Conservation (phyloP, 2,113 vertebrate species). For the Prionailurus viverrinus region DNA sequence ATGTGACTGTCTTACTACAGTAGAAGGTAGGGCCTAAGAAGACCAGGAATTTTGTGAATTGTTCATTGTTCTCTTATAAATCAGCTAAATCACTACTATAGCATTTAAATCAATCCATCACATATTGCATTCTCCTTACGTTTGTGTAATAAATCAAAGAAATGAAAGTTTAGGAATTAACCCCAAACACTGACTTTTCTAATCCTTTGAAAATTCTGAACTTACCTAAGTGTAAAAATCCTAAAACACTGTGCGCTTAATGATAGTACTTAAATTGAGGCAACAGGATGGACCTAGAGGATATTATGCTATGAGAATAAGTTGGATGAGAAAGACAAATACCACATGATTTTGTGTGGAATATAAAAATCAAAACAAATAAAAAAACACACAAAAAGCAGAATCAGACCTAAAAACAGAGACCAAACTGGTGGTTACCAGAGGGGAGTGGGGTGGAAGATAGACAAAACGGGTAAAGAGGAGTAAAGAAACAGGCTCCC, state of each 20-base stretch:
- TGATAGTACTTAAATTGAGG: not conserved
- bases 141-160: not conserved
- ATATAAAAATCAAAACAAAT: not conserved
- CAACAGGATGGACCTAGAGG: not conserved
- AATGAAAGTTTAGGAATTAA: not conserved
- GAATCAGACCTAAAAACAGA: not conserved
- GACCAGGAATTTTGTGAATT: not conserved
- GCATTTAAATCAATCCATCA: not conserved
- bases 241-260: not conserved
- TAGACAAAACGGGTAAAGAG: not conserved
- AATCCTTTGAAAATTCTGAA: not conserved
- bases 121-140: not conserved
- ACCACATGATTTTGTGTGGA: not conserved
- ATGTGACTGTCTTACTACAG: not conserved
- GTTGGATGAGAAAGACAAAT: not conserved
- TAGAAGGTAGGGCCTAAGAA: not conserved
- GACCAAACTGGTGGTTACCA: not conserved
- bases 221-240: not conserved
- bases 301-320: not conserved
- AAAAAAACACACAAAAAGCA: not conserved
- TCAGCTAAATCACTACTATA: not conserved
- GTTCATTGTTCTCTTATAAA: not conserved
- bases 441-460: not conserved
- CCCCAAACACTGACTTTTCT: not conserved
- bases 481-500: not conserved